phyloP scores from a whole-genome alignment of 1,140 invertebrate genomes.

The Nephila pilipes region DNA sequence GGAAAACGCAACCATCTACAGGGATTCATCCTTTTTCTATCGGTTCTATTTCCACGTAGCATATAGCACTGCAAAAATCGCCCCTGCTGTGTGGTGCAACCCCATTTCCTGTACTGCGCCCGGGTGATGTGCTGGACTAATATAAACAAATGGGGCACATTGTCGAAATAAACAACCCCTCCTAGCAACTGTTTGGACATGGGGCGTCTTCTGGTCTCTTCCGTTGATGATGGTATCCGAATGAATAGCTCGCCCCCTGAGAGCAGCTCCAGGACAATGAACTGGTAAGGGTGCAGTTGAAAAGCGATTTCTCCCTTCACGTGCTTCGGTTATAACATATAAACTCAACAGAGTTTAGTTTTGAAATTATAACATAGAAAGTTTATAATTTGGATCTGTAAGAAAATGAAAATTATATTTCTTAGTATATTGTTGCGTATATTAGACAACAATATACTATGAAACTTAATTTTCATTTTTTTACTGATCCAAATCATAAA shows the following conservation, averaged over 20 bases:
- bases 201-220: constrained; percentile 19
- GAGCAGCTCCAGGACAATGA: not conserved
- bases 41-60: not conserved
- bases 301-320: not conserved
- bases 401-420: too few species aligned
- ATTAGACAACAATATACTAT: too few species aligned
- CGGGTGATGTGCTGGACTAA: not conserved
- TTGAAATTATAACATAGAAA: not conserved
- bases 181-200: constrained; percentile 1
- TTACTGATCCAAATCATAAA: too few species aligned
- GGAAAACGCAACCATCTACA: not conserved
- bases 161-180: not conserved
- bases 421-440: too few species aligned
- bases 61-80: not conserved
- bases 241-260: not conserved
- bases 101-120: not conserved
- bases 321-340: not conserved
- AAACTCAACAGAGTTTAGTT: not conserved
- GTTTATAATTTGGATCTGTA: too few species aligned
- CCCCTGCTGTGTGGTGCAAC: not conserved
- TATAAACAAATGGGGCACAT: constrained; percentile 38
- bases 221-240: not conserved
- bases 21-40: not conserved
- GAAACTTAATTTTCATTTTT: too few species aligned
- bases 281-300: not conserved